Base-by-base conservation (phyloP, 2,888 invertebrate genomes). In the Seira ritae region DNA sequence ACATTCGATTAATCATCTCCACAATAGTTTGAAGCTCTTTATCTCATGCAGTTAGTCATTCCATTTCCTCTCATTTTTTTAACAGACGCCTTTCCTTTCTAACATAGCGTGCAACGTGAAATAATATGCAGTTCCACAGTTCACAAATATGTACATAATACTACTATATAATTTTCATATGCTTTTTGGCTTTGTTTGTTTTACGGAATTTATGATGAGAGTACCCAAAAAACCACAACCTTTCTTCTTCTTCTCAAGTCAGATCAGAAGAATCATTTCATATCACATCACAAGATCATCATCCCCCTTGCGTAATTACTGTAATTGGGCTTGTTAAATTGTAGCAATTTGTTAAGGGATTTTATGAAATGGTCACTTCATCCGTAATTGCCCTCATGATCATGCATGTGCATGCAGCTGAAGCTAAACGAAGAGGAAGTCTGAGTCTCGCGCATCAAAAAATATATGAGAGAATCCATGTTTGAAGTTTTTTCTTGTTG, bases 321-420 rank as follows among this genome's bases (percentile, higher is more conserved):
- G 73, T 73, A 79, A 79, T 79, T 79, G 72, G 6, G 72, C 72
- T 79, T 55, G 73, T 79, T 73, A 79, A 72, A 73, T 50, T 73
- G 79, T 55, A n/a, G 79, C 67, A 72, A 79, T 79, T 79, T 79
- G 72, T 79, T 67, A 55, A 55, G 55, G 42, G 31, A 31, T 22
- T 77, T 69, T 60, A 19, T 69, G 69, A 70, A 70, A 67, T 73
- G 60, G 68, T 22, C 72, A 68, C 67, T 79, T 73, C 67, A 73
- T 73, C 31, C 31, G 3, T 31, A 31, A 31, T 31, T 31, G 31
- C 31, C 31, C 31, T 31, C 31, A 31, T 31, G 31, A 2, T 31
- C 31, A 31, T 31, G 8, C 31, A 55, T 55, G 12, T 55, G 15
- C 55, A 55, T 55, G 55, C 55, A 55, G 17, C 17, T 15, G 6